A percentile compares a stretch with the other conserved stretches of the same genome.
Conservation (phyloP, 1,140 invertebrate genomes). For the Frieseomelitta varia region DNA sequence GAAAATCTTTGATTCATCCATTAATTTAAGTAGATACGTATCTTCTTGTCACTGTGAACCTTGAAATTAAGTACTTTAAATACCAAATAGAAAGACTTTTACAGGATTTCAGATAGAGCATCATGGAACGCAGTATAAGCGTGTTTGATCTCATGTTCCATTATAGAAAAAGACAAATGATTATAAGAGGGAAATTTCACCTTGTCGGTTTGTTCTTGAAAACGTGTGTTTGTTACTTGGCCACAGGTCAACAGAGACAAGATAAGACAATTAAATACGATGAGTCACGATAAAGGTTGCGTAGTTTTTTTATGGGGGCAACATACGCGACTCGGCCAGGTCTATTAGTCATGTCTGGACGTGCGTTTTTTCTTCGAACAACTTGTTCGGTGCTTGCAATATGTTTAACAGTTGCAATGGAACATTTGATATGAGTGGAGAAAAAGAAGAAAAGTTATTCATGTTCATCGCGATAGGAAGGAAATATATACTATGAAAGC, state of each 20-base stretch:
- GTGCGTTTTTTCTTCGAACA: not conserved
- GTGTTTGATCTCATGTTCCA: not conserved
- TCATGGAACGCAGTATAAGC: not conserved
- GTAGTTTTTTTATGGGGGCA: not conserved
- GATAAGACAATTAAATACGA: constrained; percentile 38
- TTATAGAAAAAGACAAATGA: not conserved
- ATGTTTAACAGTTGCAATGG: not conserved
- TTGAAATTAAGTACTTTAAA: not conserved
- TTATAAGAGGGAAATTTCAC: not conserved
- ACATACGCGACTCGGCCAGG: not conserved
- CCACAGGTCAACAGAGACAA: not conserved
- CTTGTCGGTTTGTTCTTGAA: not conserved
- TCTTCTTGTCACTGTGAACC: not conserved
- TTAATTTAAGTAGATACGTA: not conserved
- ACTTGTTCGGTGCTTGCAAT: not conserved
- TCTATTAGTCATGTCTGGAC: constrained; percentile 14
- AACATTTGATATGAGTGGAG: not conserved
- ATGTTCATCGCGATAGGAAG: not conserved
- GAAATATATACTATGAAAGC: not conserved
- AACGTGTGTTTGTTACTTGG: not conserved
- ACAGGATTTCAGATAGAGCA: not conserved
- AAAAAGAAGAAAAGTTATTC: not conserved
- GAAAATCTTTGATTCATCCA: not conserved
- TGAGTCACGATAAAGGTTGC: constrained; percentile 28
- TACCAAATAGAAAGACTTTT: not conserved